Evolutionary conservation across 2,797 vertebrate species (phyloP), one percentile per base, ranked within the genome.

Genomic region (Nannoperca australis): DNA sequence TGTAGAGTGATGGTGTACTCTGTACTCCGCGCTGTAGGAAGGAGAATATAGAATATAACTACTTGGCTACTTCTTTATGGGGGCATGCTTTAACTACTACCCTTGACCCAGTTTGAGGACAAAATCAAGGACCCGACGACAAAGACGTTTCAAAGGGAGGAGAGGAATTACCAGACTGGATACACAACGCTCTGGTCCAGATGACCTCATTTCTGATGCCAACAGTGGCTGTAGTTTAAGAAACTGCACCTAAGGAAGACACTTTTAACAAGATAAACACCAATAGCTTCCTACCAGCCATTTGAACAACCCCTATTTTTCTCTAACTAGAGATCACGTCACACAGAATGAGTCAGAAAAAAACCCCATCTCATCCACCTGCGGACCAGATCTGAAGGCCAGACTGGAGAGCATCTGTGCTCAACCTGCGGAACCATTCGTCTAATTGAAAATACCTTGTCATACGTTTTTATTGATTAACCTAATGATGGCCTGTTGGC

Each of bases 21-120:
- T 40, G 36, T 27, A 27, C 51, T 51, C 12, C 63, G 12, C 20
- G 1, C 45, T 53, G 50, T n/a, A 14, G 45, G 63, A 83, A 82
- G 13, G 36, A 71, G 71, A 65, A 50, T 45, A 27, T 27, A 27
- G 24, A 34, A 15, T 42, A 58, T 27, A 32, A 5, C 32, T 32
- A 49, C 32, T 34, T 34, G 32, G 32, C 7, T 34, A 34, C 32
- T 34, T 76, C 81, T 65, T 82, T 81, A 73, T 66, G 74, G 70
- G 72, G 73, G 4, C 79, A 73, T 4, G 42, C 62, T 70, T 73
- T 24, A 71, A 67, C 60, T 34, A 27, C 58, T 78, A 80, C 54
- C 83, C 84, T 80, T 88, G 85, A 88, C 88, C 86, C 79, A 89
- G 81, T 87, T 91, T 70, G 58, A 71, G 58, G 73, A 72, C 73